phyloP scores from a whole-genome alignment of 2,888 invertebrate genomes.

The Osedax fenrisi region DNA sequence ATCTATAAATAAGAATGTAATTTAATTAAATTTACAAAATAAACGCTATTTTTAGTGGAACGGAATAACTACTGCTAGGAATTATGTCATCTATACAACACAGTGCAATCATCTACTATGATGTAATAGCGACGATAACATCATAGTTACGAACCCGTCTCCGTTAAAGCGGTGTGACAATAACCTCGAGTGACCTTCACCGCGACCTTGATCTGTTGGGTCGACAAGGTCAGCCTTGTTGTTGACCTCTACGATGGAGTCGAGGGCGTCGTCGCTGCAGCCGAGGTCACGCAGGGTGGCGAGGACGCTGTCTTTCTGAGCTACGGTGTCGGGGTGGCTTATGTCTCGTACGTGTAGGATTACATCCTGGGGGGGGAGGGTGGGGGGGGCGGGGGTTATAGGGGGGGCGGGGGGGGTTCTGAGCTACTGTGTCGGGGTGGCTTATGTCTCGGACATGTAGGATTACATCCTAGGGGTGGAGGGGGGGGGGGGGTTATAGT shows the following conservation, averaged over 20 bases:
- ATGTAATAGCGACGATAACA: no score
- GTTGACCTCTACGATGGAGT: constrained; percentile 60
- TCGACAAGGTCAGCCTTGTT: constrained; percentile 67
- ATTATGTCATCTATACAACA: no score
- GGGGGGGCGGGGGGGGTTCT: constrained; percentile 64
- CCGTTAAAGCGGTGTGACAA: no score
- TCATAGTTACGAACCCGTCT: no score
- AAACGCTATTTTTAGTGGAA: no score
- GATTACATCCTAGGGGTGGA: constrained; percentile 61
- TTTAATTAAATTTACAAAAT: no score
- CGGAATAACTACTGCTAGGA: no score
- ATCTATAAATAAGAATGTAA: no score
- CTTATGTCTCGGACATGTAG: constrained; percentile 69
- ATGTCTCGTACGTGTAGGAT: constrained; percentile 68
- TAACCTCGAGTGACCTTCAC: no score
- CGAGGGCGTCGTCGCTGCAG: constrained; percentile 51
- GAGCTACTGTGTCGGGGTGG: constrained; percentile 61
- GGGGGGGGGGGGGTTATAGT: constrained; percentile 54
- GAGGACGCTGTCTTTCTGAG: constrained; percentile 63
- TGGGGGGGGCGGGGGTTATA: constrained; percentile 52
- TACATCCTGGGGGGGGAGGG: constrained; percentile 59
- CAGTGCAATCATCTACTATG: no score
- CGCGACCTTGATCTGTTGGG: no score
- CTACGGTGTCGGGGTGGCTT: constrained; percentile 62
- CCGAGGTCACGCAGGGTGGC: constrained; percentile 57